Percentiles rank a stretch among this genome's conserved stretches.
These are phyloP conservation scores for Exocentrus adspersus DNA, from an alignment of 2,888 invertebrate genomes.

Conservation along the genomic window DNA sequence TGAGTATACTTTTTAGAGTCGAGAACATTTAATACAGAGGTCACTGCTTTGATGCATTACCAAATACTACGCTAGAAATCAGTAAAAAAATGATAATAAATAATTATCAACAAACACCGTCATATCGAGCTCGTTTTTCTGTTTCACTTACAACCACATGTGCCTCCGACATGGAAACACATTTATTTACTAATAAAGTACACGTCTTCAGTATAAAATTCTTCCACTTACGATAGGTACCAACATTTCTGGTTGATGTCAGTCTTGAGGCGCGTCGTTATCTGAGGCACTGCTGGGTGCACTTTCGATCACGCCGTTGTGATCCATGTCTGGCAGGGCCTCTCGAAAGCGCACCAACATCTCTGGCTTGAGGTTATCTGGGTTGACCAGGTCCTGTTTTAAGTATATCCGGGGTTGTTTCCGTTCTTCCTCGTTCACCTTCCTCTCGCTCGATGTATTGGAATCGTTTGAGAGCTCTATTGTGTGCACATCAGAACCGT, in stretches of 20 bases:
- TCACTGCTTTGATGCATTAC: constrained; percentile 63
- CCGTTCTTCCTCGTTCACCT: constrained; percentile 39
- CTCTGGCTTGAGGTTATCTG: constrained; percentile 63
- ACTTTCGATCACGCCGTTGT: constrained; percentile 60
- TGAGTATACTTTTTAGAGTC: constrained; percentile 55
- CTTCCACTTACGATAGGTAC: constrained; percentile 58
- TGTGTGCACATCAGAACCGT: constrained; percentile 55
- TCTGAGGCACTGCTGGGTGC: constrained; percentile 61
- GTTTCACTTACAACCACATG: constrained; percentile 52
- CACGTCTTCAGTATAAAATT: constrained; percentile 58
- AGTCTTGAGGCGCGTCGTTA: constrained; percentile 63
- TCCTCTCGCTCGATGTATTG: constrained; percentile 54
- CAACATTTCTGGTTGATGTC: constrained; percentile 54
- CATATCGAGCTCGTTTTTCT: constrained; percentile 57
- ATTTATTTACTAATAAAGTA: constrained; percentile 31
- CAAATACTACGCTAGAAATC: constrained; percentile 43
- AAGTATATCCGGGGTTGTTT: constrained; percentile 60
- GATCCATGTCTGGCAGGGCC: constrained; percentile 55
- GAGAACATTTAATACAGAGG: constrained; percentile 58
- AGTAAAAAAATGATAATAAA: constrained; percentile 50
- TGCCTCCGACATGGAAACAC: constrained; percentile 39
- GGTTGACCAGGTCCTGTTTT: constrained; percentile 63
- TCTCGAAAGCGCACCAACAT: constrained; percentile 62
- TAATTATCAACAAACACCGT: constrained; percentile 64
- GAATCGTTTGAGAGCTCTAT: constrained; percentile 63